Percentiles rank a stretch among this genome's conserved stretches.
Evolutionary conservation across 2,888 invertebrate genomes (phyloP).

Genomic region (Rutpela maculata): DNA sequence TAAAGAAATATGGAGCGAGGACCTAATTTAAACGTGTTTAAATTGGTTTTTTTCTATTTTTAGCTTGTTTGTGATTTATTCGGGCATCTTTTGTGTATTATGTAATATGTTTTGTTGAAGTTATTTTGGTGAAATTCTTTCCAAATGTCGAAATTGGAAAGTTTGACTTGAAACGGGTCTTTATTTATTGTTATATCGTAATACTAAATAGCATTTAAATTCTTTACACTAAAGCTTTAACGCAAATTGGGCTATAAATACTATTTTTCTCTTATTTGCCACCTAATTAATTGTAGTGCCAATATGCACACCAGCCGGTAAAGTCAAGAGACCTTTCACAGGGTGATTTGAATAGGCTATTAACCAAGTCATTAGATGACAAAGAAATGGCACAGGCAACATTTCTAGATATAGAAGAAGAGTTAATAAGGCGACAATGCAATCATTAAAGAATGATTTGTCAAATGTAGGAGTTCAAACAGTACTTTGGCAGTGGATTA

Average conservation of each 20-base stretch:
- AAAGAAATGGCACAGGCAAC: too few relatives aligned
- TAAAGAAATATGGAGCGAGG: constrained; percentile 1
- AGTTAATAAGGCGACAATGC: too few relatives aligned
- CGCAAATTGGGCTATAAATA: not conserved
- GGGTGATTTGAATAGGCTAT: too few relatives aligned
- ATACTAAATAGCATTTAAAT: not conserved
- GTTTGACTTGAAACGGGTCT: not conserved
- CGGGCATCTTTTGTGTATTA: not conserved
- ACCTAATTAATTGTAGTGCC: not conserved
- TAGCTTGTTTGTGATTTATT: constrained; percentile 21
- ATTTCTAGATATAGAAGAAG: too few relatives aligned
- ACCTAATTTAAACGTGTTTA: constrained; percentile 14
- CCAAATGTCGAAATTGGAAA: not conserved
- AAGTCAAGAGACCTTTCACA: too few relatives aligned
- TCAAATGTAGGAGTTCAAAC: too few relatives aligned
- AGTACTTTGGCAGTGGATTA: too few relatives aligned
- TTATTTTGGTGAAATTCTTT: constrained; percentile 14
- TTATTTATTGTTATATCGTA: not conserved
- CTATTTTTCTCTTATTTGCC: not conserved
- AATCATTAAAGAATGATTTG: too few relatives aligned
- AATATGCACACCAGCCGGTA: too few relatives aligned
- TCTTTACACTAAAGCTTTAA: not conserved
- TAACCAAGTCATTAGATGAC: too few relatives aligned
- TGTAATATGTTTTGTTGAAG: not conserved
- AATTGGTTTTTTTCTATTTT: constrained; percentile 10